Evolutionary conservation across 2,113 vertebrate genomes (phyloP).

Genomic region (Daboia siamensis): DNA sequence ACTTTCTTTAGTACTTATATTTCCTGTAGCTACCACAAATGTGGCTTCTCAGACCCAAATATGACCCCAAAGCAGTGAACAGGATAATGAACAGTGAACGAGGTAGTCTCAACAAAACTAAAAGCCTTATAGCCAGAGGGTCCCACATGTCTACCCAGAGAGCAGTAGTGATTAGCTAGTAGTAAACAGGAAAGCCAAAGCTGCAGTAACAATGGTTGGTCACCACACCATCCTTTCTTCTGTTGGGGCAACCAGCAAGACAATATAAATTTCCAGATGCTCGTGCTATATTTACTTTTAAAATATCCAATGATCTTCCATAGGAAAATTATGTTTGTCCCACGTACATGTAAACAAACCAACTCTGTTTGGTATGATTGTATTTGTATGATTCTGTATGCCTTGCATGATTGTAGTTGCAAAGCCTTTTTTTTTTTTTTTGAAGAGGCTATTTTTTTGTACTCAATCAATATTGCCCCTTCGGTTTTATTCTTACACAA

Average conservation of each 20-base stretch:
- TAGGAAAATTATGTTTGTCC: not conserved
- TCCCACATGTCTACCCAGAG: not conserved
- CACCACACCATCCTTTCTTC: not conserved
- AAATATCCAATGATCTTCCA: not conserved
- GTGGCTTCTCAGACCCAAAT: not conserved
- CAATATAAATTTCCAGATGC: not conserved
- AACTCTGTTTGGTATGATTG: not conserved
- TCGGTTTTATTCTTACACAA: not conserved
- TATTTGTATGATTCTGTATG: not conserved
- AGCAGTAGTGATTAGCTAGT: not conserved
- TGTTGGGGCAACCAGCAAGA: not conserved
- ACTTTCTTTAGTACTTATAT: not conserved
- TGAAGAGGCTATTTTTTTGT: not conserved
- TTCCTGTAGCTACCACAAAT: not conserved
- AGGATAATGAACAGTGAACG: not conserved
- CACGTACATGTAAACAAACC: not conserved
- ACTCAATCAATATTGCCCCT: not conserved
- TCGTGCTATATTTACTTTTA: not conserved
- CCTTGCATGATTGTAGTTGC: not conserved
- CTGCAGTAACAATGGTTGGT: not conserved
- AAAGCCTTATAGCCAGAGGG: not conserved
- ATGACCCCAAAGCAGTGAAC: not conserved
- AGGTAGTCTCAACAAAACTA: not conserved
- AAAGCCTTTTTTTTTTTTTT: not conserved
- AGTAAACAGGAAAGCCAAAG: not conserved